Conservation (phyloP, 2,113 vertebrate species). For the Todiramphus chloris region DNA sequence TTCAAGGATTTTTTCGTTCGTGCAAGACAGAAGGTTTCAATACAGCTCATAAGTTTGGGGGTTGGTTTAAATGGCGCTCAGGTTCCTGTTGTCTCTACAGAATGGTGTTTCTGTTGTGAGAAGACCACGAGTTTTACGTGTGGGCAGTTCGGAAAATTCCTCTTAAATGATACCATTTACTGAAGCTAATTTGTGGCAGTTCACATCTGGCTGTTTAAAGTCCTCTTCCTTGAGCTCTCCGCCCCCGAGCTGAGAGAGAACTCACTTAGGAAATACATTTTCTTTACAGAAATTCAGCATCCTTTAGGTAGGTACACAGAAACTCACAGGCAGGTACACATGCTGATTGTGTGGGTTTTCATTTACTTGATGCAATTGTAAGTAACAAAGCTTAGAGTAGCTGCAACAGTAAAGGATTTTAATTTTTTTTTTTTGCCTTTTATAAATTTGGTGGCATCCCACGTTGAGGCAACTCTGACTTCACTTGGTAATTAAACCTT, state of each 20-base stretch:
- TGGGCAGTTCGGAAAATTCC: neutral
- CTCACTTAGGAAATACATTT: neutral
- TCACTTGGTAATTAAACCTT: conserved; percentile 52
- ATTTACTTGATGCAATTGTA: neutral
- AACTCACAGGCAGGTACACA: neutral
- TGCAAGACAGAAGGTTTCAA: neutral
- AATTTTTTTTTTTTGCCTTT: neutral
- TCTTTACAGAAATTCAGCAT: neutral
- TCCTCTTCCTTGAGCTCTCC: neutral
- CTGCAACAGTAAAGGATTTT: neutral
- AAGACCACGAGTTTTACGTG: neutral
- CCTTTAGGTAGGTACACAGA: neutral
- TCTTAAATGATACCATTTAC: neutral
- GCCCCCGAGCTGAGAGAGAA: neutral
- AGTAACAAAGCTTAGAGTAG: neutral
- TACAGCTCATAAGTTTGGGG: neutral
- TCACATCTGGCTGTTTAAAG: neutral
- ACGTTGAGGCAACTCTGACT: conserved; percentile 35
- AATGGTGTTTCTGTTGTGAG: neutral
- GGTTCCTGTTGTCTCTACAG: neutral
- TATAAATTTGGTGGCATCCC: conserved; percentile 3
- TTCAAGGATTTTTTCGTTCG: neutral
- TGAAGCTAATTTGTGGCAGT: neutral
- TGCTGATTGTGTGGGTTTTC: neutral
- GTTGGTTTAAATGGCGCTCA: neutral